A percentile compares a stretch with the other conserved stretches of the same genome.
Evolutionary conservation across 2,797 vertebrate species (phyloP).

Genomic region (Dipus sagitta): DNA sequence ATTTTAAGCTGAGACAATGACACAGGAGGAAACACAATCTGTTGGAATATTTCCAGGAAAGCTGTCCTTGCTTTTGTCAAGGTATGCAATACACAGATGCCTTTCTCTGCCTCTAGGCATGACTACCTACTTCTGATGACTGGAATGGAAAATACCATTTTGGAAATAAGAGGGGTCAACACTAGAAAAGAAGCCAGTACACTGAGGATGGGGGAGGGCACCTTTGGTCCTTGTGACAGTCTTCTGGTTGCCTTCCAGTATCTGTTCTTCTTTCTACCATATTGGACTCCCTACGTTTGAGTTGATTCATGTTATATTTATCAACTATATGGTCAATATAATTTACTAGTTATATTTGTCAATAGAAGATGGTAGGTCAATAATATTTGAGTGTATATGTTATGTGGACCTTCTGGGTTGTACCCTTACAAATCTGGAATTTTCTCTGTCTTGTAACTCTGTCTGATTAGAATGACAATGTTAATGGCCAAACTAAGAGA

Average conservation of each 20-base stretch:
- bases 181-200: slow-evolving; percentile 30
- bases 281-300: neutral
- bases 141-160: neutral
- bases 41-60: neutral
- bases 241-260: neutral
- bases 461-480: neutral
- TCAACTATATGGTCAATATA: neutral
- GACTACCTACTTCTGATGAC: neutral
- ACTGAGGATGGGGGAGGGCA: neutral
- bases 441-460: neutral
- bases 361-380: neutral
- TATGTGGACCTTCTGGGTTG: neutral
- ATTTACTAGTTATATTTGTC: neutral
- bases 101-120: slow-evolving; percentile 10
- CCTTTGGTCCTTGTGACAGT: neutral
- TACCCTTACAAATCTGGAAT: neutral
- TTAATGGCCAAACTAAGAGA: neutral
- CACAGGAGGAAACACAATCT: neutral
- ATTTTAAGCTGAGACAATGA: neutral
- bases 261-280: slow-evolving; percentile 1
- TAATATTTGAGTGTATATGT: slow-evolving; percentile 7
- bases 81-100: neutral
- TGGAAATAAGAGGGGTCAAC: neutral
- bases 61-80: neutral
- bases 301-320: slow-evolving; percentile 14